phyloP scores from a whole-genome alignment of 2,797 vertebrate genomes.

The Xiphorhynchus erythropygius region DNA sequence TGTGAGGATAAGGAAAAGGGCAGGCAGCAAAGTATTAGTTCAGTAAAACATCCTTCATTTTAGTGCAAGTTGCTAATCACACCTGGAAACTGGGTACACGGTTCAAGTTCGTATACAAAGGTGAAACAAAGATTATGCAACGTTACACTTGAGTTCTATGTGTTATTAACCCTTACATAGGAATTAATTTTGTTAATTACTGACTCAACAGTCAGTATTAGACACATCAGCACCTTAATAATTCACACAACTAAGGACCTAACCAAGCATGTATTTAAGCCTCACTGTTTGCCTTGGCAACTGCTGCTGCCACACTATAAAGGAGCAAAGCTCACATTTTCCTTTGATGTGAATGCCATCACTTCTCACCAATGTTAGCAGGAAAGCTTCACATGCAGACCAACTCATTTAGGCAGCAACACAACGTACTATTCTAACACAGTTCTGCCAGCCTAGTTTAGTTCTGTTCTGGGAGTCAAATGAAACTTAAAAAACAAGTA shows the following conservation, averaged over 20 bases:
- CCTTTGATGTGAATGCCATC: constrained; percentile 3
- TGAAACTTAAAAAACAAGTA: not conserved
- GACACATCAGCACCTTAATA: not conserved
- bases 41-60: not conserved
- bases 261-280: not conserved
- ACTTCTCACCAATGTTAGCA: not conserved
- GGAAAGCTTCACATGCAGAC: not conserved
- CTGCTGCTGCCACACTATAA: not conserved
- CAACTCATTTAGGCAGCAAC: not conserved
- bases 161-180: constrained; percentile 14
- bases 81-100: not conserved
- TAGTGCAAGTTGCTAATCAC: not conserved
- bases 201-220: not conserved
- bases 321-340: not conserved
- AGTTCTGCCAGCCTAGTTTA: not conserved
- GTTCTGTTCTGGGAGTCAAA: not conserved
- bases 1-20: not conserved
- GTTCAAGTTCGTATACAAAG: not conserved
- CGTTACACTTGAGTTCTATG: not conserved
- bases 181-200: not conserved
- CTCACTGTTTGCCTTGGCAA: constrained; percentile 17
- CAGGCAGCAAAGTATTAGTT: not conserved
- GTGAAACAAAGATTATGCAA: not conserved
- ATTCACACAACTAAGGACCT: constrained; percentile 1
- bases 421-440: not conserved